phyloP scores from a whole-genome alignment of 2,888 invertebrate genomes.

The Dynastes maya region DNA sequence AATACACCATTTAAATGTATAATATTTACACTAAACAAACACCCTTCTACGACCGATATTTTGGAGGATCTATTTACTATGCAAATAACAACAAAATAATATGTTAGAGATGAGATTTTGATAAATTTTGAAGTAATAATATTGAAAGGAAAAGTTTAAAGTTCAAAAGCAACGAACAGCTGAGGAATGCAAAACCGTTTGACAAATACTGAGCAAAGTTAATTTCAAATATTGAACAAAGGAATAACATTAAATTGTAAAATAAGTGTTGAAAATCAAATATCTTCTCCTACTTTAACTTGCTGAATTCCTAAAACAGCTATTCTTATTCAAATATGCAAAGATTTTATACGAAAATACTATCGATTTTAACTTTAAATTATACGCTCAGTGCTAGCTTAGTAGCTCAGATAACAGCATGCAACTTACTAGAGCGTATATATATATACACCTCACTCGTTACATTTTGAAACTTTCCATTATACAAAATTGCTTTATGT shows the following conservation, averaged over 20 bases:
- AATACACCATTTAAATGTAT: constrained; percentile 15
- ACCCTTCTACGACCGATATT: neutral
- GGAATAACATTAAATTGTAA: constrained; percentile 39
- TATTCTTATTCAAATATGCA: constrained; percentile 45
- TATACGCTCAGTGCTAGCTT: constrained; percentile 11
- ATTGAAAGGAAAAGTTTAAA: too few species aligned
- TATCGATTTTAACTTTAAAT: constrained; percentile 44
- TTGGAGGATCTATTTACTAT: neutral
- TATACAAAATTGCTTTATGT: constrained; percentile 37
- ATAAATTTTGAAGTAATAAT: too few species aligned
- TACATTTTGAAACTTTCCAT: constrained; percentile 35
- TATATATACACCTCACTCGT: constrained; percentile 1
- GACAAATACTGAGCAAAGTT: constrained; percentile 35
- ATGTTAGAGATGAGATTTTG: too few species aligned
- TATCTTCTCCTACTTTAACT: constrained; percentile 30
- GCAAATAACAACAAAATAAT: too few species aligned
- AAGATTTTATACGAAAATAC: constrained; percentile 46
- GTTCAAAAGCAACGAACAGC: neutral
- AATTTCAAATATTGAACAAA: constrained; percentile 38
- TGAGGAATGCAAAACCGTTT: neutral
- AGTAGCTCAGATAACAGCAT: constrained; percentile 18
- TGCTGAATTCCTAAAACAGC: constrained; percentile 39
- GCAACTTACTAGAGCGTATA: too few species aligned
- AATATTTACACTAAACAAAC: neutral
- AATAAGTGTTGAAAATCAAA: constrained; percentile 46